These are phyloP conservation scores for Anhinga rufa DNA, from an alignment of 2,113 vertebrate genomes.

Conservation along the genomic window DNA sequence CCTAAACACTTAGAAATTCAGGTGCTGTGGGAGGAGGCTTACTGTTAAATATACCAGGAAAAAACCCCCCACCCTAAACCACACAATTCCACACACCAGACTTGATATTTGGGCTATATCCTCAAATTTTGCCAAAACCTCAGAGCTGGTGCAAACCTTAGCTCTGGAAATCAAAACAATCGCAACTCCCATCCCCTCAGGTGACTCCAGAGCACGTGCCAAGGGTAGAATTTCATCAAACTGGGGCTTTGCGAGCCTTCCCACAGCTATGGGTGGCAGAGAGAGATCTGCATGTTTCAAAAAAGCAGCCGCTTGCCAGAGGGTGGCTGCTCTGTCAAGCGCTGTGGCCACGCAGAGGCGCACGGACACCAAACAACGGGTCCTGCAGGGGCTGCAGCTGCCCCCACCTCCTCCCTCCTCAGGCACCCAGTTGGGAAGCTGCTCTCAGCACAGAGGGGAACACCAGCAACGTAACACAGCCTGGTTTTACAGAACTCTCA, in stretches of 20 bases:
- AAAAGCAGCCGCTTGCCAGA: background rate
- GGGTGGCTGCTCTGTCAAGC: background rate
- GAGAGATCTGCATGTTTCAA: fast-evolving
- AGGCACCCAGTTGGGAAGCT: background rate
- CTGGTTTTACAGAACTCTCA: background rate
- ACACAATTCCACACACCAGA: too few species aligned
- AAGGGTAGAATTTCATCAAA: background rate
- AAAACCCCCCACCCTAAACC: too few species aligned
- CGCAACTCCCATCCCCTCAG: background rate
- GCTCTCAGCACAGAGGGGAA: background rate
- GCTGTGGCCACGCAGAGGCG: fast-evolving
- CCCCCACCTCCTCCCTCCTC: background rate
- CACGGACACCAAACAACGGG: background rate
- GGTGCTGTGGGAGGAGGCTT: too few species aligned
- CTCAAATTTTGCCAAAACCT: background rate
- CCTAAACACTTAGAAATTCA: too few species aligned
- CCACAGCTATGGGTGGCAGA: background rate
- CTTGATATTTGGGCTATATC: background rate
- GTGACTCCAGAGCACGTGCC: background rate
- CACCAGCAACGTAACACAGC: background rate
- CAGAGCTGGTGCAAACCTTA: background rate
- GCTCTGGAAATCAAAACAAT: background rate
- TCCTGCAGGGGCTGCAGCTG: too few species aligned
- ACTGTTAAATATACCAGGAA: background rate
- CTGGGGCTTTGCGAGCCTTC: background rate